Percentiles rank a stretch among this genome's conserved stretches.
phyloP scores from a whole-genome alignment of 2,888 invertebrate species.

The Nebria salina region DNA sequence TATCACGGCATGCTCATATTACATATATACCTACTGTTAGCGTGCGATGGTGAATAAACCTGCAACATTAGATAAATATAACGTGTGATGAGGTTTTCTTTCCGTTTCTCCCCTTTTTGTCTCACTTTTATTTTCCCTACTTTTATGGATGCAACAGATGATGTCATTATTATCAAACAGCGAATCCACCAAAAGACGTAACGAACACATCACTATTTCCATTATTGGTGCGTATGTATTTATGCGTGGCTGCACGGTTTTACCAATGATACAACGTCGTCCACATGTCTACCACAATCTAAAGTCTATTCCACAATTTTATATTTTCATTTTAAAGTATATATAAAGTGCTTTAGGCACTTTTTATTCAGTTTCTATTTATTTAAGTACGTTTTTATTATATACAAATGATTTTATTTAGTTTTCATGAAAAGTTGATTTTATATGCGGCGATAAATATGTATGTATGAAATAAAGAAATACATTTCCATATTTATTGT shows the following conservation, averaged over 20 bases:
- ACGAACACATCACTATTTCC: slow-evolving; percentile 6
- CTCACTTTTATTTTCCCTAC: neutral
- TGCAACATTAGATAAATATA: too few relatives aligned
- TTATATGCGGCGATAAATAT: too few relatives aligned
- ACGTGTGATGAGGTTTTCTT: neutral
- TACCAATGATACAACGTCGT: slow-evolving; percentile 14
- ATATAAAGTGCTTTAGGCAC: too few relatives aligned
- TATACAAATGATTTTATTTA: too few relatives aligned
- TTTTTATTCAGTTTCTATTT: too few relatives aligned
- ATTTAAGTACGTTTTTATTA: too few relatives aligned
- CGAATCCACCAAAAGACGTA: neutral
- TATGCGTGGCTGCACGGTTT: neutral
- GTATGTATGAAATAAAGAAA: too few relatives aligned
- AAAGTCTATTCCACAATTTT: neutral
- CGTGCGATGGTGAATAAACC: too few relatives aligned
- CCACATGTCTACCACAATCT: neutral
- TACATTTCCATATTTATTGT: too few relatives aligned
- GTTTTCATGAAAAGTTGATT: too few relatives aligned
- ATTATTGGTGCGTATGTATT: slow-evolving; percentile 12
- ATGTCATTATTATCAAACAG: slow-evolving; percentile 30
- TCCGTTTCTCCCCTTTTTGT: neutral
- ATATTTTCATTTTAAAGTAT: neutral
- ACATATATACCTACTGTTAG: too few relatives aligned
- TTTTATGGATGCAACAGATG: slow-evolving; percentile 57
- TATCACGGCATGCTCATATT: too few relatives aligned